These are phyloP conservation scores for Carcinoscorpius rotundicauda DNA, from an alignment of 1,140 invertebrate genomes.

Conservation along the genomic window DNA sequence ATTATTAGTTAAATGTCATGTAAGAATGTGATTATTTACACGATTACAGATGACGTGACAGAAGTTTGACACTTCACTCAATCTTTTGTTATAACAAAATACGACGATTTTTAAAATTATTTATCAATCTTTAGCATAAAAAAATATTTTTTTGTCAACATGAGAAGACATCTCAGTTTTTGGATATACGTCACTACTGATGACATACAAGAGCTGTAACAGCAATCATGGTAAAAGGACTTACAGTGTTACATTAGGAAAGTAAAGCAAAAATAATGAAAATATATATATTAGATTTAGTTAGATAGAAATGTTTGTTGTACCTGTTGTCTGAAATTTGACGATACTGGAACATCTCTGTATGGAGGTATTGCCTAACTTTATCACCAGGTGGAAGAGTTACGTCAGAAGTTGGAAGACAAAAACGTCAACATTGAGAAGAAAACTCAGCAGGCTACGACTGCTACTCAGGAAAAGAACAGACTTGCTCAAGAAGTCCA, in stretches of 20 bases:
- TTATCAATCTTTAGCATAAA: too few species aligned
- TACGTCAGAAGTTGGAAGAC: conserved; percentile 81
- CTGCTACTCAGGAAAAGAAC: conserved; percentile 80
- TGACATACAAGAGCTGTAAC: background rate
- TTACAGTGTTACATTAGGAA: background rate
- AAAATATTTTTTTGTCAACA: too few species aligned
- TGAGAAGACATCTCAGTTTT: too few species aligned
- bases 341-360: background rate
- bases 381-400: conserved; percentile 67
- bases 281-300: background rate
- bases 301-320: background rate
- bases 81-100: too few species aligned
- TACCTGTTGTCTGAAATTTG: background rate
- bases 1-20: too few species aligned
- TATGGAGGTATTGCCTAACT: background rate
- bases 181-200: background rate
- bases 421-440: conserved; percentile 95
- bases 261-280: background rate
- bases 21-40: too few species aligned
- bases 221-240: background rate
- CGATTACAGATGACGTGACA: too few species aligned
- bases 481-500: conserved; percentile 68
- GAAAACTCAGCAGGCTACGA: conserved; percentile 64
- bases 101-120: too few species aligned
- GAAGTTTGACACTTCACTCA: too few species aligned